Evolutionary conservation across 2,888 invertebrate genomes (phyloP), one percentile per base, ranked within the genome.

Genomic region (Nezara viridula): DNA sequence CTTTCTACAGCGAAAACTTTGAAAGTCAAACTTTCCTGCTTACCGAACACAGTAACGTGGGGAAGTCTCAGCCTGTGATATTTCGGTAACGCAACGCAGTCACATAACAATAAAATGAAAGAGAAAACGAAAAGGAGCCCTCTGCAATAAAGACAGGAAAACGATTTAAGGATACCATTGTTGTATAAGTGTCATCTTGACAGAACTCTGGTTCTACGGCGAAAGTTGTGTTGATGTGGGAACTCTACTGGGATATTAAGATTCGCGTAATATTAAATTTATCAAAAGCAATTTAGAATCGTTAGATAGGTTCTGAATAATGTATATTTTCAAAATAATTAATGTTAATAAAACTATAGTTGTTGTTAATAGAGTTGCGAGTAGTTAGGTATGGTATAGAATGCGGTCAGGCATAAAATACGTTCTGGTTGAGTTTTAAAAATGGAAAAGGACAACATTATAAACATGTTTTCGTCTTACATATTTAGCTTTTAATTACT

Each of bases 121-220:
- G 81, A 47, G 81, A 81, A 81, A 81, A 44, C 44, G 24, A 81
- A 81, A 81, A 81, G 44, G n/a, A 81, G 44, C 44, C n/a, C 12
- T 10, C 44, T 47, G 81, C 44, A 81, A 81, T 81, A 81, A 81
- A 81, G 81, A n/a, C 81, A 81, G 81, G 81, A 81, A 81, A 81
- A 81, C 44, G 24, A 81, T 81, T 81, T 81, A 47, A 44, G 81
- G n/a, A 7, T 12, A 44, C 81, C 47, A 81, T 81, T 81, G 81
- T 81, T 47, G 81, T 81, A 44, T 81, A 47, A 81, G 44, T 81
- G 81, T 47, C 44, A 81, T 81, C 44, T 44, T n/a, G 44, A 21
- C 44, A 47, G 81, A 44, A 81, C 44, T 21, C 27, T 19, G 24
- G 27, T 27, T 60, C 60, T 37, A 73, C 66, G 10, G 66, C 66